phyloP scores from a whole-genome alignment of 2,113 vertebrate species.

The Romanogobio albipinnatus region DNA sequence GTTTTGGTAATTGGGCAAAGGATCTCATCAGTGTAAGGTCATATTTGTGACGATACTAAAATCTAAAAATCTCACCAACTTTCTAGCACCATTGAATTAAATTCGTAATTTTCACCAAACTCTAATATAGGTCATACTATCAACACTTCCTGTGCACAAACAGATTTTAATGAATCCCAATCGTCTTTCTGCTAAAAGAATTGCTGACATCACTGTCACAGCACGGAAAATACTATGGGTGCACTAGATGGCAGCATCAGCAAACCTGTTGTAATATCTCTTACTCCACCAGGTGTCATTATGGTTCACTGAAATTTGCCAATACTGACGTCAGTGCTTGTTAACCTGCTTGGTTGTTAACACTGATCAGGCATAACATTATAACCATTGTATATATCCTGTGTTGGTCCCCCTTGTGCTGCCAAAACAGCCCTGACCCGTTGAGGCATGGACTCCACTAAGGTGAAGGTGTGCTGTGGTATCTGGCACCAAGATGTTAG shows the following conservation, averaged over 20 bases:
- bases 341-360: no score
- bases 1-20: no score
- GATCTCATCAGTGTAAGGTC: no score
- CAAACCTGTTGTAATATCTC: conserved; percentile 20
- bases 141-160: not conserved
- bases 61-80: no score
- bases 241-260: not conserved
- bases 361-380: no score
- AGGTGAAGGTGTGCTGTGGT: no score
- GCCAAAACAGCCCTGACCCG: no score
- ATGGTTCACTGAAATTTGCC: not conserved
- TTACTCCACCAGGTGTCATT: conserved; percentile 20
- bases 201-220: not conserved
- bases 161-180: not conserved
- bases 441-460: no score
- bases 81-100: not conserved
- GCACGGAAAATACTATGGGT: not conserved
- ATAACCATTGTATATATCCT: no score
- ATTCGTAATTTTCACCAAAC: not conserved
- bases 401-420: no score
- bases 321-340: not conserved
- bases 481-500: no score
- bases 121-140: not conserved
- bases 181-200: not conserved
- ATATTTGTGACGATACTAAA: no score